Evolutionary conservation across 2,888 invertebrate genomes (phyloP).

Genomic region (Caenorhabditis panamensis): DNA sequence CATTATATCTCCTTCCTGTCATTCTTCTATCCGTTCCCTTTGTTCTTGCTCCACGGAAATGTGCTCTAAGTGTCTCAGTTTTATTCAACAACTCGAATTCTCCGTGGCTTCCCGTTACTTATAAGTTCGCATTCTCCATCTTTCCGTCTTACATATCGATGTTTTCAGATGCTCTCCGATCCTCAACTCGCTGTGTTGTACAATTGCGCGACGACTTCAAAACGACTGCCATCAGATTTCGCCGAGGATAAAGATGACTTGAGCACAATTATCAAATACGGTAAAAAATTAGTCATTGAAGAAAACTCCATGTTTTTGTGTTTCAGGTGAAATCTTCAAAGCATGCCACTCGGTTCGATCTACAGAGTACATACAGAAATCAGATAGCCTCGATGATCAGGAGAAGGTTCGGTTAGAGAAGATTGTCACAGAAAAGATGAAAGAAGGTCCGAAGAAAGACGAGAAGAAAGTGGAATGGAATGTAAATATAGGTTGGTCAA

Average conservation of each 20-base stretch:
- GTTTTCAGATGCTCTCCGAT: constrained; percentile 31
- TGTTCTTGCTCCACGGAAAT: constrained; percentile 45
- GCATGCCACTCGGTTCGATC: constrained; percentile 36
- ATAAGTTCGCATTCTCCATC: not conserved
- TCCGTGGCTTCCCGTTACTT: constrained; percentile 43
- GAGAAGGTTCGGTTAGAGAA: constrained; percentile 19
- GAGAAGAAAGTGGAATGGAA: constrained; percentile 36
- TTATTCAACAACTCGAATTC: constrained; percentile 47
- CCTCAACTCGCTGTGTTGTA: constrained; percentile 15
- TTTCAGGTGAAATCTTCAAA: constrained; percentile 46
- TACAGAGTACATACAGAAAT: constrained; percentile 17
- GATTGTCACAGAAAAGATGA: constrained; percentile 22
- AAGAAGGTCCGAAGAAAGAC: not conserved
- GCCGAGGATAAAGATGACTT: constrained; percentile 16
- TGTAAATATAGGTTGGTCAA: constrained; percentile 44
- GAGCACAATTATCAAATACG: constrained; percentile 20
- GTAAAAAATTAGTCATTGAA: not conserved
- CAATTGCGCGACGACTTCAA: constrained; percentile 35
- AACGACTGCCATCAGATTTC: constrained; percentile 18
- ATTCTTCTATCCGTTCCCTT: constrained; percentile 33
- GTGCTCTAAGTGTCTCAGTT: constrained; percentile 44
- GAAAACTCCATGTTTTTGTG: not conserved
- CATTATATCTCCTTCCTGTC: constrained; percentile 16
- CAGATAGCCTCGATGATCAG: constrained; percentile 8
- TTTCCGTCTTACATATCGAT: not conserved